A percentile compares a stretch with the other conserved stretches of the same genome.
Conservation (phyloP, 2,888 invertebrate species). For the Torymus tubicola region DNA sequence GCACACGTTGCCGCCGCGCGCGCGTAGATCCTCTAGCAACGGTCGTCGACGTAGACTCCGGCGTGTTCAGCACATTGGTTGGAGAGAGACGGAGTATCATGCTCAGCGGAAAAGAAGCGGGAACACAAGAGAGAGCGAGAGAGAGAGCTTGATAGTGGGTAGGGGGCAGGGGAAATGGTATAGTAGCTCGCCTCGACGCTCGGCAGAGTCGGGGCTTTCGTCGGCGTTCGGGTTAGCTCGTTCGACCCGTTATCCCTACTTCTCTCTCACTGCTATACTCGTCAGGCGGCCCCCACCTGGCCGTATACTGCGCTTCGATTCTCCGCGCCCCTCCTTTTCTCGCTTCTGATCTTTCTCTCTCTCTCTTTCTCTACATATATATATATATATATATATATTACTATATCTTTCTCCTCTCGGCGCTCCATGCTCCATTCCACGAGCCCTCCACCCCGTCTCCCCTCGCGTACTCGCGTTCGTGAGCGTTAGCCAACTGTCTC, state of each 20-base stretch:
- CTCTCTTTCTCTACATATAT: background rate
- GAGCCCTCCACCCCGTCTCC: conserved; percentile 24
- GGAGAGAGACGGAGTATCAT: conserved; percentile 43
- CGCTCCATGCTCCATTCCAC: conserved; percentile 63
- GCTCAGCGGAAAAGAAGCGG: conserved; percentile 10
- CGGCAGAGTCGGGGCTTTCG: conserved; percentile 60
- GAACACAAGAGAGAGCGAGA: conserved; percentile 1
- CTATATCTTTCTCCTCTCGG: conserved; percentile 24
- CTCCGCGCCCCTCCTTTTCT: conserved; percentile 56
- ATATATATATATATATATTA: too few relatives aligned
- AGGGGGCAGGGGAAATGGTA: conserved; percentile 18
- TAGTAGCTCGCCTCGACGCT: background rate
- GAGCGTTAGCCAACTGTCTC: conserved; percentile 52
- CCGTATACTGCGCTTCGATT: too few relatives aligned
- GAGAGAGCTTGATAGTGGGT: background rate
- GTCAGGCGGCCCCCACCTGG: conserved; percentile 3
- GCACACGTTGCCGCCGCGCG: conserved; percentile 7
- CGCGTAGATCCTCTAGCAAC: conserved; percentile 55
- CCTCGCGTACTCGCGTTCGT: conserved; percentile 20
- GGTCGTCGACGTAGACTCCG: conserved; percentile 47
- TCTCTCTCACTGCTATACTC: conserved; percentile 26
- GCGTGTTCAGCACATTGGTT: too few relatives aligned
- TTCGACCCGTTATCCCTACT: conserved; percentile 73
- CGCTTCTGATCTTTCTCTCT: conserved; percentile 59
- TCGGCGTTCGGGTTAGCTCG: conserved; percentile 74